A percentile compares a stretch with the other conserved stretches of the same genome.
These are phyloP conservation scores for Chionoecetes opilio DNA, from an alignment of 1,140 invertebrate genomes.

Conservation along the genomic window DNA sequence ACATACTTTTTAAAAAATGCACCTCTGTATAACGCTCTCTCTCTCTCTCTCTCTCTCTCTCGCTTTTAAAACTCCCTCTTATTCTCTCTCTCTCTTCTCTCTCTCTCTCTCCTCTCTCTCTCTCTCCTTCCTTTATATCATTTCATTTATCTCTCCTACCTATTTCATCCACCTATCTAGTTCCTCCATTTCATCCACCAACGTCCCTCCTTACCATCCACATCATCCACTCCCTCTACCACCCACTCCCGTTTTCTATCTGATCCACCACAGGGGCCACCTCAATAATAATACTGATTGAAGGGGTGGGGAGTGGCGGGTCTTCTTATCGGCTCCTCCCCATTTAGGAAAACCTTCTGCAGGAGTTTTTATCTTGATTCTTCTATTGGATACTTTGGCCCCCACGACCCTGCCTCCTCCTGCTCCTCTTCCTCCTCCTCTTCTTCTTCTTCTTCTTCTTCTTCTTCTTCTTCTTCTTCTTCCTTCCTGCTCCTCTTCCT, in stretches of 20 bases:
- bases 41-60: conserved; percentile 4
- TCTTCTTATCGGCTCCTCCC: neutral
- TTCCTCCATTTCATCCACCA: too few relatives aligned
- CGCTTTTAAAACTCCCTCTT: neutral
- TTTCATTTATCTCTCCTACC: neutral
- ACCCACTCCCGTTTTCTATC: too few relatives aligned
- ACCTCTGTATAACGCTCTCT: too few relatives aligned
- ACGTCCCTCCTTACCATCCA: too few relatives aligned
- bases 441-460: neutral
- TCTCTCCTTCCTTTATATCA: neutral
- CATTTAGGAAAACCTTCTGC: neutral
- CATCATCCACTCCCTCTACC: too few relatives aligned
- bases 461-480: neutral
- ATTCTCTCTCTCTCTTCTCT: neutral
- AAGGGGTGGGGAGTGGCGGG: too few relatives aligned
- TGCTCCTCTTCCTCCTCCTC: neutral
- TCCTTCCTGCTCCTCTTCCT: neutral
- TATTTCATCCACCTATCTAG: too few relatives aligned
- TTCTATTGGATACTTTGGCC: neutral
- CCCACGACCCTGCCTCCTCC: neutral
- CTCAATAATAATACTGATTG: too few relatives aligned
- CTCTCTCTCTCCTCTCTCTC: neutral
- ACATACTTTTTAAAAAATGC: too few relatives aligned
- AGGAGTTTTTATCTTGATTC: neutral
- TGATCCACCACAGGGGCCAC: too few relatives aligned